These are phyloP conservation scores for Calidris pugnax DNA, from an alignment of 2,113 vertebrate genomes.

Conservation along the genomic window DNA sequence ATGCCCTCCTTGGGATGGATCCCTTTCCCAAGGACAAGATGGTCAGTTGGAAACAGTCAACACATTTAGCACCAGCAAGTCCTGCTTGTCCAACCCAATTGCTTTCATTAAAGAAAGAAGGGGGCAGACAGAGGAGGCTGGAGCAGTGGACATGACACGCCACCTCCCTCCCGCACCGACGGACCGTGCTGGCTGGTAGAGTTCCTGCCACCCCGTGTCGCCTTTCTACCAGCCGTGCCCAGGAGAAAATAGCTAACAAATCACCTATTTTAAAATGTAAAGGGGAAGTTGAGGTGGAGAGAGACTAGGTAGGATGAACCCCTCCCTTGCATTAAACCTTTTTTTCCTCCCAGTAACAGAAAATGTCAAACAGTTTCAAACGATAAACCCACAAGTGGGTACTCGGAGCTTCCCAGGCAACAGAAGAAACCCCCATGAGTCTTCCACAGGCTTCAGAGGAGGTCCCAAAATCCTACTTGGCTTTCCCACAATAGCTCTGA, in stretches of 20 bases:
- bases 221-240: neutral
- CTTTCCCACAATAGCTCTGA: rapidly evolving
- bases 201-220: neutral
- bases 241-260: neutral
- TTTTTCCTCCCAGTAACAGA: neutral
- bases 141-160: neutral
- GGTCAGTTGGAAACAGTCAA: neutral
- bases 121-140: neutral
- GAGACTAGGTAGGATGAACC: neutral
- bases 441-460: neutral
- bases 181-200: neutral
- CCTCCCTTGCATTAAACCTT: too few species aligned
- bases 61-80: neutral
- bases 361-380: neutral
- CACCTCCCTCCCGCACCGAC: neutral
- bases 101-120: neutral
- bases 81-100: neutral
- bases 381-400: neutral
- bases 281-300: neutral
- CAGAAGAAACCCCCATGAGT: neutral
- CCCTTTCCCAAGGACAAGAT: neutral
- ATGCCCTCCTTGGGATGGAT: neutral
- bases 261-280: neutral
- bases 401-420: neutral
- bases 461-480: neutral